Percentiles rank a stretch among this genome's conserved stretches.
These are phyloP conservation scores for Lissocephala sabroskyi DNA, from an alignment of 2,888 invertebrate genomes.

Conservation along the genomic window DNA sequence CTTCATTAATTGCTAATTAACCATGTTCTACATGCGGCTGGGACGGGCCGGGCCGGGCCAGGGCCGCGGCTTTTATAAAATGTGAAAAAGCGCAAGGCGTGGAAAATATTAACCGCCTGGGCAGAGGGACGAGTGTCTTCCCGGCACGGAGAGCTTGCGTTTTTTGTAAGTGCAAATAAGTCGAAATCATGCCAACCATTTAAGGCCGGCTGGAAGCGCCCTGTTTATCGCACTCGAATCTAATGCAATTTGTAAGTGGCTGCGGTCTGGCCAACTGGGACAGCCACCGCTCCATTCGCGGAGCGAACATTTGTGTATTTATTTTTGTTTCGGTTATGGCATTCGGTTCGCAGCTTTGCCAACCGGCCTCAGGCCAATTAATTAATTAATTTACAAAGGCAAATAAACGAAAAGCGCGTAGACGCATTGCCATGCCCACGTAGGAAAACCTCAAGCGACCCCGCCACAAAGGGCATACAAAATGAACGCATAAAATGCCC, in stretches of 20 bases:
- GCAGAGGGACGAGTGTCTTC: no score
- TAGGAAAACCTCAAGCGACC: no score
- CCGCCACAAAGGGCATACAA: background rate
- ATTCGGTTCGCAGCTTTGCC: background rate
- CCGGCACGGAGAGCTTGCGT: conserved; percentile 10
- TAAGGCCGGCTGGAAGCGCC: conserved; percentile 8
- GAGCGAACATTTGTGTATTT: conserved; percentile 54
- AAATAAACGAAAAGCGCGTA: conserved; percentile 41
- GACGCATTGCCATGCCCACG: no score
- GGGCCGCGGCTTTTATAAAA: conserved; percentile 11
- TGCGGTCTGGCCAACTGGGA: background rate
- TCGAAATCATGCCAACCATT: conserved; percentile 50
- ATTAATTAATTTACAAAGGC: conserved; percentile 55
- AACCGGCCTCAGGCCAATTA: conserved; percentile 52
- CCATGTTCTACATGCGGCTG: conserved; percentile 64
- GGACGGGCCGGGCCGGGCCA: conserved; percentile 19
- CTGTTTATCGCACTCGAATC: conserved; percentile 56
- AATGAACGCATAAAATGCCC: background rate
- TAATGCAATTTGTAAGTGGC: conserved; percentile 64
- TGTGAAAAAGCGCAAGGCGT: conserved; percentile 36
- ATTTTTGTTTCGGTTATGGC: conserved; percentile 37
- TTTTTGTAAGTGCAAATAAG: conserved; percentile 61
- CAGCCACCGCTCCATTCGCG: no score
- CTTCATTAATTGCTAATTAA: conserved; percentile 71
- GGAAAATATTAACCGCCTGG: conserved; percentile 45